Percentiles rank a stretch among this genome's conserved stretches.
phyloP scores from a whole-genome alignment of 2,113 vertebrate species.

The Neofelis nebulosa region DNA sequence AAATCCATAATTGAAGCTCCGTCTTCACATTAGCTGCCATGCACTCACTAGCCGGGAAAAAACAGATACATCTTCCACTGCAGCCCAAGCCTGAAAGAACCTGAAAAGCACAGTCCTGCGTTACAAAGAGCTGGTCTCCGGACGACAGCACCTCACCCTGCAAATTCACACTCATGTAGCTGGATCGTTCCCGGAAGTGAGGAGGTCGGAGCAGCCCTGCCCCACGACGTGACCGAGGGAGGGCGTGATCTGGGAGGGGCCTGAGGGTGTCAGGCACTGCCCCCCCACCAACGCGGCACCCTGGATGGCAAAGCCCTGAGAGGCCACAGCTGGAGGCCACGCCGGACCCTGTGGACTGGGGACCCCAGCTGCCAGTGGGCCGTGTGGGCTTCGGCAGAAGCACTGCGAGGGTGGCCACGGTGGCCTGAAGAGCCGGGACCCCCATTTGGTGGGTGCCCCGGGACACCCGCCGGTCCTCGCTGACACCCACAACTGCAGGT shows the following conservation, averaged over 20 bases:
- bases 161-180: background rate
- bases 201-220: background rate
- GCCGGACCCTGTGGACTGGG: fast-evolving
- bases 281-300: background rate
- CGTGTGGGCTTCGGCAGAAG: fast-evolving
- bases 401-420: fast-evolving
- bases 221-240: fast-evolving
- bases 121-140: too few relatives aligned
- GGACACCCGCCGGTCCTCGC: background rate
- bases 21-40: background rate
- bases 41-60: background rate
- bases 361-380: background rate
- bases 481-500: fast-evolving
- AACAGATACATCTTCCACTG: background rate
- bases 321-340: background rate
- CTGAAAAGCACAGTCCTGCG: background rate
- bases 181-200: background rate
- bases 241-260: background rate
- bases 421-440: background rate
- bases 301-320: fast-evolving
- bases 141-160: background rate
- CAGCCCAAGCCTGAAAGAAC: background rate
- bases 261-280: fast-evolving
- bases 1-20: background rate
- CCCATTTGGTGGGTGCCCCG: background rate